These are phyloP conservation scores for Channa striata DNA, from an alignment of 2,797 vertebrate genomes.

Conservation along the genomic window DNA sequence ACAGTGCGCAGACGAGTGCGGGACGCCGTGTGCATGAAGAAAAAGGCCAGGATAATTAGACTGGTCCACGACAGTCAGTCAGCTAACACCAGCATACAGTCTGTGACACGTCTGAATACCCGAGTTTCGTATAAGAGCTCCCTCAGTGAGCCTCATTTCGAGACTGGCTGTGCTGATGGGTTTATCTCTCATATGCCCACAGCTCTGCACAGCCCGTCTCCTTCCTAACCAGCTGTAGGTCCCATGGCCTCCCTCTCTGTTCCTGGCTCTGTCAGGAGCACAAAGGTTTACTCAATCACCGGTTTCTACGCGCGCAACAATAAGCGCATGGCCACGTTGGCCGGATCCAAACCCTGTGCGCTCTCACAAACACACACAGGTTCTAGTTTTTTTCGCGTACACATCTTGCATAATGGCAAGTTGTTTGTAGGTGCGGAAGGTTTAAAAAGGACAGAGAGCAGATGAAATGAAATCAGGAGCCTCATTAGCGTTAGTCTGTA, in stretches of 20 bases:
- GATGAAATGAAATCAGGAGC: no score
- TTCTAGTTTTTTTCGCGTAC: slow-evolving; percentile 11
- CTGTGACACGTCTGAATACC: slow-evolving; percentile 37
- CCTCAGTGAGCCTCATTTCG: slow-evolving; percentile 47
- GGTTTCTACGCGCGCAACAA: slow-evolving; percentile 55
- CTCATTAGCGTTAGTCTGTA: no score
- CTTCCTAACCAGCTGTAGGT: slow-evolving; percentile 69
- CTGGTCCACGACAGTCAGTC: slow-evolving; percentile 14
- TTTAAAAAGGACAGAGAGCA: not conserved
- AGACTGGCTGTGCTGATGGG: slow-evolving; percentile 61
- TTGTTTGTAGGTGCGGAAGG: not conserved
- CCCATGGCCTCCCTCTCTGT: slow-evolving; percentile 50
- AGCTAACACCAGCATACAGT: not conserved
- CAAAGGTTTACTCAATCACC: slow-evolving; percentile 65
- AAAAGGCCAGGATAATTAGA: slow-evolving; percentile 18
- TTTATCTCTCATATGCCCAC: slow-evolving; percentile 65
- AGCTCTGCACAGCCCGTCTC: slow-evolving; percentile 65
- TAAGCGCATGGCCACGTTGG: slow-evolving; percentile 47
- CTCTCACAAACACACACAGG: slow-evolving; percentile 20
- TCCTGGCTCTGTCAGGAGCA: slow-evolving; percentile 53
- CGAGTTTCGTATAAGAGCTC: slow-evolving; percentile 43
- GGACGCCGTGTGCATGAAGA: slow-evolving; percentile 1
- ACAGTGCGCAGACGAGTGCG: not conserved
- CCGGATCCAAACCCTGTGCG: slow-evolving; percentile 35
- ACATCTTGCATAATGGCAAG: not conserved